These are phyloP conservation scores for Cataglyphis albicans DNA, from an alignment of 2,888 invertebrate genomes.

Conservation along the genomic window DNA sequence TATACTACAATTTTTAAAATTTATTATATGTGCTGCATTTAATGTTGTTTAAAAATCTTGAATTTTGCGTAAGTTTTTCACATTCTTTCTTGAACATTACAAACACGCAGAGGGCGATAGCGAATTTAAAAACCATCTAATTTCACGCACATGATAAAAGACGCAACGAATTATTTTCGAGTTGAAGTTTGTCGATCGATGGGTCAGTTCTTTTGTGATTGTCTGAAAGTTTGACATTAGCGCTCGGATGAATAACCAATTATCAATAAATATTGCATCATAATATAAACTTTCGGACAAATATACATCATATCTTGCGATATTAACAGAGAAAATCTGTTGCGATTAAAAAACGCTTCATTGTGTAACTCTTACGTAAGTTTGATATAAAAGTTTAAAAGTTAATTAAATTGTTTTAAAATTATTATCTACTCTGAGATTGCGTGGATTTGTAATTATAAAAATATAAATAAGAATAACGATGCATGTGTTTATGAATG, in stretches of 20 bases:
- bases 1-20: too few relatives aligned
- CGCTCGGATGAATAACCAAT: slow-evolving; percentile 6
- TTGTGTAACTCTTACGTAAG: background rate
- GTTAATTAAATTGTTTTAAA: background rate
- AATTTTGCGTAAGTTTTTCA: background rate
- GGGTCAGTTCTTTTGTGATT: background rate
- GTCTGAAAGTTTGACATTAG: slow-evolving; percentile 11
- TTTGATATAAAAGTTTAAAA: background rate
- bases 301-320: background rate
- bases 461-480: background rate
- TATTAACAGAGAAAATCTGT: background rate
- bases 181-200: background rate
- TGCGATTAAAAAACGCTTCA: background rate
- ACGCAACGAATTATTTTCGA: slow-evolving; percentile 10
- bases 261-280: background rate
- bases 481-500: background rate
- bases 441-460: background rate
- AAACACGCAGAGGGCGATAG: background rate
- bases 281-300: background rate
- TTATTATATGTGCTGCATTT: background rate
- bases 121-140: background rate
- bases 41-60: background rate
- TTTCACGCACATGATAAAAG: background rate
- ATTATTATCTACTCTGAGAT: background rate
- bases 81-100: background rate